Conservation (phyloP, 2,888 invertebrate genomes). For the Dasysyrphus tricinctus region DNA sequence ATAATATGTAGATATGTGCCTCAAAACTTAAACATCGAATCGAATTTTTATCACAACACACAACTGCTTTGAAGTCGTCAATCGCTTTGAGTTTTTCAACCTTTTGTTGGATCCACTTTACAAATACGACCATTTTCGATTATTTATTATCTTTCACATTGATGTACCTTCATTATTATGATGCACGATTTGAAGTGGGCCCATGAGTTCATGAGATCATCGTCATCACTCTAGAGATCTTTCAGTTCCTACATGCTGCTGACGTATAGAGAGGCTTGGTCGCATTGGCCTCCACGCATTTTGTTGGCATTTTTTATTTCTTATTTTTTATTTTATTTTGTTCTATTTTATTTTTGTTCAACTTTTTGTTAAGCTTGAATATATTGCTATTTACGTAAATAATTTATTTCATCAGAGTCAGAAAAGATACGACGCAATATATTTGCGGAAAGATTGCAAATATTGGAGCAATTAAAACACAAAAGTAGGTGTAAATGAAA, state of each 20-base stretch:
- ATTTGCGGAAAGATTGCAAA: too few species aligned
- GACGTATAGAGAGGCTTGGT: constrained; percentile 73
- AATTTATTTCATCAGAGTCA: neutral
- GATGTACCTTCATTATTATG: too few species aligned
- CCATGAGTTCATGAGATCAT: constrained; percentile 4
- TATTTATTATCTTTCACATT: neutral
- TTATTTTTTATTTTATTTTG: neutral
- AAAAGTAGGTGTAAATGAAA: too few species aligned
- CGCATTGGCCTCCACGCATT: constrained; percentile 48
- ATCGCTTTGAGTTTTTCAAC: constrained; percentile 1
- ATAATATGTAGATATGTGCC: too few species aligned
- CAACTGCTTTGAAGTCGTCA: neutral
- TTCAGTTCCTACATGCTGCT: constrained; percentile 38
- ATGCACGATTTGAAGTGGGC: neutral
- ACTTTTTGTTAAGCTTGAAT: too few species aligned
- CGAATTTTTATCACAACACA: neutral
- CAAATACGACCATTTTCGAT: neutral
- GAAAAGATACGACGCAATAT: too few species aligned
- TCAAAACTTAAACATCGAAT: neutral
- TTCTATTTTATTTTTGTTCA: neutral
- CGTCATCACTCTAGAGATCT: constrained; percentile 14
- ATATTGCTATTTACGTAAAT: neutral
- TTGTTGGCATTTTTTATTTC: neutral
- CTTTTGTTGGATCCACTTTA: neutral
- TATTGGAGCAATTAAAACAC: too few species aligned